Evolutionary conservation across 2,113 vertebrate genomes (phyloP), one percentile per base, ranked within the genome.

Genomic region (Cephalopterus ornatus): DNA sequence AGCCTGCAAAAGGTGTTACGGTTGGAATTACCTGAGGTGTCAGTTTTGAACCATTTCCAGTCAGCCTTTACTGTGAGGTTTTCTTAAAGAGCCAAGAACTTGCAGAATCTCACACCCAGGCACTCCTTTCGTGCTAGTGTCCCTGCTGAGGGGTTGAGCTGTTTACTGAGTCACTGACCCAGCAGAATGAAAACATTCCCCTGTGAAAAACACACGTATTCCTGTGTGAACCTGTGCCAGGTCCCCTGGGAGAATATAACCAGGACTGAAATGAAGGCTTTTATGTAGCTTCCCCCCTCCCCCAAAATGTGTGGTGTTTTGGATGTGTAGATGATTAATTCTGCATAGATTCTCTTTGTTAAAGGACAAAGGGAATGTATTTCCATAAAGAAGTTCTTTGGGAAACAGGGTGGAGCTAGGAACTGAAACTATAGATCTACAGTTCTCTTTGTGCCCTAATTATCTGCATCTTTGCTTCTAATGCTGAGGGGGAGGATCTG

Each of bases 161-260:
- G 58, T 79, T 93, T 9, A 27, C 62, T 37, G 79, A 70, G 53
- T 88, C 88, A 62, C 71, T 83, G 74, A 63, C 82, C 85, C 65
- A 72, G 5, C 53, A 27, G 61, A 75, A 52, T 35, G 42, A 61
- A 76, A 76, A 37, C 78, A 27, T 67, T 82, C 44, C 46, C 26
- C 1, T 5, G 11, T 27, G 82, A 61, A 59, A 78, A 83, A 5
- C 88, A 82, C 21, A 66, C 1, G 0, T 8, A 14, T 85, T 88
- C 59, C 70, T 82, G 33, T 39, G 73, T 82, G 82, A 93, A 56
- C 88, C 63, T 67, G 11, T 75, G 90, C 88, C 88, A 85, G 70
- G 37, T 63, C 59, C 28, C 37, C 78, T 77, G 52, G n/a, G 75
- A 76, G 67, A 79, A 3, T 3, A 2, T 44, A 47, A n/a, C 47